These are phyloP conservation scores for Choristoneura fumiferana DNA, from an alignment of 1,140 invertebrate species.

Conservation along the genomic window DNA sequence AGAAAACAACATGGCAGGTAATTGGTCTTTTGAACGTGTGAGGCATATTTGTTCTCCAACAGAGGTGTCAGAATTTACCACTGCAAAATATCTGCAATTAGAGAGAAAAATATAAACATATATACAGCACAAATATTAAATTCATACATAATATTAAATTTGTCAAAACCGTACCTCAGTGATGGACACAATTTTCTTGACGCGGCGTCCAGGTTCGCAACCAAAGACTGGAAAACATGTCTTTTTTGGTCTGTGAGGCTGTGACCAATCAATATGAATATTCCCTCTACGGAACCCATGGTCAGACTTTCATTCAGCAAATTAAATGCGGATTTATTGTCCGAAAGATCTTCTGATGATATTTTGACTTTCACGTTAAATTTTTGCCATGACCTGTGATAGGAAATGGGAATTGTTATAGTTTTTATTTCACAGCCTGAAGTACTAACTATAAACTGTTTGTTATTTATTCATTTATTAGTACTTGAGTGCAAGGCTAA, in stretches of 20 bases:
- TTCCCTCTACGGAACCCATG: constrained; percentile 21
- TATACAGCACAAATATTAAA: not conserved
- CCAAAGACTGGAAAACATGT: not conserved
- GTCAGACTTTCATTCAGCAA: constrained; percentile 20
- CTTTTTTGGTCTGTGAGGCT: no score
- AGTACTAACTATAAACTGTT: not conserved
- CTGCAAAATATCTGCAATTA: not conserved
- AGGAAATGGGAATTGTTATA: not conserved
- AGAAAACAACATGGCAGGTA: constrained; percentile 1
- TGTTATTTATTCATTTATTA: not conserved
- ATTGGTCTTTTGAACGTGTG: not conserved
- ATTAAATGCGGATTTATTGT: constrained; percentile 2
- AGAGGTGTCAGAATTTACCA: not conserved
- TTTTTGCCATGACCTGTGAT: constrained; percentile 28
- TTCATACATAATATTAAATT: not conserved
- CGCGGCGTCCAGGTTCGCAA: not conserved
- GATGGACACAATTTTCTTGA: not conserved
- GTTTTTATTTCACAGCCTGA: not conserved
- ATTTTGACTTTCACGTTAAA: constrained; percentile 22
- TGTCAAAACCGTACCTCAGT: not conserved
- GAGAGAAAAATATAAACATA: not conserved
- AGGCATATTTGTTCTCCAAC: not conserved
- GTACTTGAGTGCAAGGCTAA: not conserved
- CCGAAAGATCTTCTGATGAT: constrained; percentile 19
- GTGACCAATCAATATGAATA: constrained; percentile 18